Base-by-base conservation (phyloP, 2,797 vertebrate species). In the Sebastes jordani region DNA sequence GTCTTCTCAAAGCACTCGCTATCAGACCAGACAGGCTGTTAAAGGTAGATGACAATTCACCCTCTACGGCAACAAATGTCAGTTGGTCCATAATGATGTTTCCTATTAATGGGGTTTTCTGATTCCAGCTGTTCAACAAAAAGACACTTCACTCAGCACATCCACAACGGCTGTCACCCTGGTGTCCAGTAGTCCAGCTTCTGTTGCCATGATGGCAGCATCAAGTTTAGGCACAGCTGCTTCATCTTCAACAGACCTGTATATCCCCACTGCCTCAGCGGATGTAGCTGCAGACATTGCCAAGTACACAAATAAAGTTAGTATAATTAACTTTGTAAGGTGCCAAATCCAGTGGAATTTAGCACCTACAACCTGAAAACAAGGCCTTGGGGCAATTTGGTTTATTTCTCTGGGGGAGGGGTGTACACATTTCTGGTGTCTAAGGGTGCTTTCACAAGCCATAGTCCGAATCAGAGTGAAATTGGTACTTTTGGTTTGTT, bases 231-330 rank as follows among this genome's bases (percentile, higher is more conserved):
- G 95, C 83, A 94, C 96, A 66, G 91, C 66, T 94, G 91, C 94
- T 23, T 86, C 93, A 30, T 91, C 94, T 7, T 89, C 95, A n/a
- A 94, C 96, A 30, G 98, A 99, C 84, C 88, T 97, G 81, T 98
- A 98, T 83, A 98, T 99, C 63, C 97, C 98, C 86, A 98, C 97
- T 0, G 97, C 97, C 65, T 99, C 98, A 1, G 98, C 98, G 1
- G 98, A 99, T 25, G 97, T 98, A 6, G 98, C 98, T 52, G 98
- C 98, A 29, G 98, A 99, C 85, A 99, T 99, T 36, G 98, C 98
- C 88, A 99, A 99, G 89, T 99, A 99, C 63, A 99, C 98, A 18
- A 99, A 96, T 94, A 99, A 99, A 96, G 98, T 99, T 92, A 96
- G 96, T 90, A n/a, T 20, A 1, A 23, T 54, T 78, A 5, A 27